A percentile compares a stretch with the other conserved stretches of the same genome.
Evolutionary conservation across 2,888 invertebrate species (phyloP).

Genomic region (Drosophila siamana): DNA sequence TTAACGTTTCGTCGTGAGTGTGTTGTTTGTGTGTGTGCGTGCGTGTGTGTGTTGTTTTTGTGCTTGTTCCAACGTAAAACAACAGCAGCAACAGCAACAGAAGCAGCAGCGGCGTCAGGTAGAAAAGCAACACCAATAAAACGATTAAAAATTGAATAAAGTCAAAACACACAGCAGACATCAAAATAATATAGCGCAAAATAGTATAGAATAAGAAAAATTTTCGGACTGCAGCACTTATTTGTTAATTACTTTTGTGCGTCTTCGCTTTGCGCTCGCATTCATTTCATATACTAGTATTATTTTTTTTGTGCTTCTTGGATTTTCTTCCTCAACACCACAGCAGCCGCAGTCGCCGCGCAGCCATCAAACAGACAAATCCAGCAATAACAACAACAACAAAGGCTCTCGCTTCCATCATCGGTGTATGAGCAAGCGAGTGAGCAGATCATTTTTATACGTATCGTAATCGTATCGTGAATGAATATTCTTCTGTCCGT

Average conservation of each 20-base stretch:
- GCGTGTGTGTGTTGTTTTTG: slow-evolving; percentile 64
- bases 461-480: slow-evolving; percentile 76
- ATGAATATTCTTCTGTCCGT: slow-evolving; percentile 70
- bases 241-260: slow-evolving; percentile 73
- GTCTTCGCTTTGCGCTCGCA: slow-evolving; percentile 72
- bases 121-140: slow-evolving; percentile 65
- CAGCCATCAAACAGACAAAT: slow-evolving; percentile 51
- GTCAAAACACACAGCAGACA: slow-evolving; percentile 28
- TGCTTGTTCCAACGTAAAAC: slow-evolving; percentile 71
- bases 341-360: slow-evolving; percentile 38
- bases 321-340: slow-evolving; percentile 59
- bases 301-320: slow-evolving; percentile 68
- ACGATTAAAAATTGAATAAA: slow-evolving; percentile 63
- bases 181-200: slow-evolving; percentile 36
- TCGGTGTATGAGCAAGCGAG: slow-evolving; percentile 64
- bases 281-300: slow-evolving; percentile 74
- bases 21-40: slow-evolving; percentile 28
- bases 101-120: slow-evolving; percentile 50
- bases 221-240: slow-evolving; percentile 49
- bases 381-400: slow-evolving; percentile 35
- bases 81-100: slow-evolving; percentile 45
- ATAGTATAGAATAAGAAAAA: slow-evolving; percentile 51
- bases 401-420: slow-evolving; percentile 54
- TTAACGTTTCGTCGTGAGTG: slow-evolving; percentile 66
- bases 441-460: slow-evolving; percentile 57